These are phyloP conservation scores for Propsilocerus akamusi DNA, from an alignment of 1,140 invertebrate species.

Conservation along the genomic window DNA sequence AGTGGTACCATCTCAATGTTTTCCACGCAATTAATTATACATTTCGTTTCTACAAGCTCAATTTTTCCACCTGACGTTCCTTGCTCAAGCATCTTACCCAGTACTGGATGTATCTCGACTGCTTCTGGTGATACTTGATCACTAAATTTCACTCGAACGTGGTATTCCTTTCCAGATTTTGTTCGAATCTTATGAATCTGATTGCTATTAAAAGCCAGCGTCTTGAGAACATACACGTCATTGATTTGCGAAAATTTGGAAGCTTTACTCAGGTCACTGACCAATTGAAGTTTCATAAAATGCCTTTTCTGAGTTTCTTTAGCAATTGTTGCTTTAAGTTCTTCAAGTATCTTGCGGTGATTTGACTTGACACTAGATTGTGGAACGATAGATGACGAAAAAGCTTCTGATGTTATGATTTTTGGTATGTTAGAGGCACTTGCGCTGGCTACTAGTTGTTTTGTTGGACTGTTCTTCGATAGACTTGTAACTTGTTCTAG, in stretches of 20 bases:
- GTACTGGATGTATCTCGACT: constrained; percentile 19
- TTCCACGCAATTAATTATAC: constrained; percentile 24
- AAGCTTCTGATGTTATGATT: neutral
- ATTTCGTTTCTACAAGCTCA: constrained; percentile 16
- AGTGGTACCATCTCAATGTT: constrained; percentile 33
- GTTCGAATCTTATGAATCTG: constrained; percentile 18
- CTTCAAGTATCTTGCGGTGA: neutral
- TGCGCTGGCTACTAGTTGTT: neutral
- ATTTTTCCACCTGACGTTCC: constrained; percentile 17
- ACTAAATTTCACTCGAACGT: constrained; percentile 16
- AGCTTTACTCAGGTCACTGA: neutral
- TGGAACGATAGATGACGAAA: too few relatives aligned
- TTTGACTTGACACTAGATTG: neutral
- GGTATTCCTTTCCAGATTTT: constrained; percentile 18
- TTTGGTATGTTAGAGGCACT: neutral
- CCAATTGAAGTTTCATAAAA: neutral
- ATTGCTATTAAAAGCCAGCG: constrained; percentile 14
- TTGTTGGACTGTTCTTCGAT: neutral
- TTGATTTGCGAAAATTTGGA: neutral
- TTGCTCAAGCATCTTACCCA: constrained; percentile 21
- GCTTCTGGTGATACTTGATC: constrained; percentile 10
- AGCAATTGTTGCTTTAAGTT: neutral
- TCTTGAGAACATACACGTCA: neutral
- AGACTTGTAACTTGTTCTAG: neutral
- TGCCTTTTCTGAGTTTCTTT: neutral